Evolutionary conservation across 2,797 vertebrate genomes (phyloP), one percentile per base, ranked within the genome.

Genomic region (Gymnoscopelus microlampas): DNA sequence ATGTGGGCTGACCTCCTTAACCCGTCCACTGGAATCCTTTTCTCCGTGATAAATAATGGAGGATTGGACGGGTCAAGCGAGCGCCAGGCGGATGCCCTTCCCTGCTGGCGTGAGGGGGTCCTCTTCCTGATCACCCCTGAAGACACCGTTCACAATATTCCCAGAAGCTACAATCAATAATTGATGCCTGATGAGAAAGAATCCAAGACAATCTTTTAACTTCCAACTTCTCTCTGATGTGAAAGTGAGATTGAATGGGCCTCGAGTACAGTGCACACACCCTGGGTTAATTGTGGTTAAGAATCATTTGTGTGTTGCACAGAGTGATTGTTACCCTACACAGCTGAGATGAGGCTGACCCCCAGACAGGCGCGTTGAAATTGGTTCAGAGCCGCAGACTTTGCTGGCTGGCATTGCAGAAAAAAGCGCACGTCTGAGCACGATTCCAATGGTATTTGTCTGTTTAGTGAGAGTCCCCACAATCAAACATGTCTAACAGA

Each of bases 31-130:
- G 83, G 85, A 83, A 91, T 91, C 85, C 55, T 86, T 78, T 89
- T 80, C 85, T 67, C 70, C 78, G 83, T 87, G 87, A 97, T 97
- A 92, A 97, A 97, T 98, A 97, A 97, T 97, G 87, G 92, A 97
- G 90, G 86, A 94, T 69, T 48, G 77, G 70, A 48, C 73, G 83
- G 92, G 92, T 94, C 90, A 89, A 87, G 76, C 71, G 82, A 81
- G 82, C 70, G 79, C 70, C 84, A 50, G 19, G 50, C 62, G 79
- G 73, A 63, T 63, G 76, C 77, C 86, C 78, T 76, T 74, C 70
- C 70, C 77, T 83, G 39, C 79, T 79, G 78, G 78, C 58, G 23
- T 4, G 19, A 61, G 63, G 80, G 19, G 77, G 77, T 80, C 88
- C 59, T 56, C 66, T 78, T 76, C 35, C 85, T 67, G 85, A 88